Conservation (phyloP, 2,888 invertebrate genomes). For the Ptychoptera contaminata region DNA sequence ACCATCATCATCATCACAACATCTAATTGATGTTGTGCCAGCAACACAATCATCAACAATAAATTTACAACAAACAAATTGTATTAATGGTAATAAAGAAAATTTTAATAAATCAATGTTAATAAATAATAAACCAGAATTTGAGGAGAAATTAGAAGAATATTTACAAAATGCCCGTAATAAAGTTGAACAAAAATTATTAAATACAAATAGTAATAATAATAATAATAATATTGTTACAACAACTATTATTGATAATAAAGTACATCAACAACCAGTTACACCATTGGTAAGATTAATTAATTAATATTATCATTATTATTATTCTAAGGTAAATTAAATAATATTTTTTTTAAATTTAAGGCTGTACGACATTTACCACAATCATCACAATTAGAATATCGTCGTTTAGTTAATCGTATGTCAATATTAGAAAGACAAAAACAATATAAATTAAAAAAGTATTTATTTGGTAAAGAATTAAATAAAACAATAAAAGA, state of each 20-base stretch:
- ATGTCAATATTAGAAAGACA: constrained; percentile 27
- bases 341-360: constrained; percentile 1
- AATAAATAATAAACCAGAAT: constrained; percentile 9
- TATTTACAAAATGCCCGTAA: constrained; percentile 23
- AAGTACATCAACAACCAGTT: neutral
- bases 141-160: constrained; percentile 23
- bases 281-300: constrained; percentile 21
- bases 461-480: constrained; percentile 3
- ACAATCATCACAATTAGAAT: constrained; percentile 26
- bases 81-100: too few relatives aligned
- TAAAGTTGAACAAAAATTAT: constrained; percentile 13
- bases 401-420: constrained; percentile 24
- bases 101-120: too few relatives aligned
- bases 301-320: neutral
- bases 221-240: constrained; percentile 2
- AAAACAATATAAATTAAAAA: constrained; percentile 12
- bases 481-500: constrained; percentile 5
- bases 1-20: constrained; percentile 1
- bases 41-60: too few relatives aligned
- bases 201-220: neutral
- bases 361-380: constrained; percentile 30
- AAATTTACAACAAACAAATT: too few relatives aligned
- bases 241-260: neutral
- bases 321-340: neutral
- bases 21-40: too few relatives aligned